Percentiles rank a stretch among this genome's conserved stretches.
These are phyloP conservation scores for Adineta ricciae DNA, from an alignment of 2,888 invertebrate species.

Conservation along the genomic window DNA sequence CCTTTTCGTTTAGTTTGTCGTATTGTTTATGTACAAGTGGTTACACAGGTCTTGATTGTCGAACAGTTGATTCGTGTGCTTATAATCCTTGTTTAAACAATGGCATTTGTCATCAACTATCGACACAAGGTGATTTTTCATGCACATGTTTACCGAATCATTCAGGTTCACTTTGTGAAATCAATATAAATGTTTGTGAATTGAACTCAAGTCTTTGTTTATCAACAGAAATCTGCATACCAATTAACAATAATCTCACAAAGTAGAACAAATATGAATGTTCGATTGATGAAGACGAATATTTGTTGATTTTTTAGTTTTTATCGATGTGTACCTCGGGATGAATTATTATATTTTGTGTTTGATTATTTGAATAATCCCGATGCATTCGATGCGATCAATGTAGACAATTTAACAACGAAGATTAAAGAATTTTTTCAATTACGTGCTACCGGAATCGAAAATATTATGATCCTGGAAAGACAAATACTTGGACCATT, in stretches of 20 bases:
- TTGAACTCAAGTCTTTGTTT: not conserved
- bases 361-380: not conserved
- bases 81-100: slow-evolving; percentile 23
- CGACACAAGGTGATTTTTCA: not conserved
- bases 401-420: not conserved
- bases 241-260: not conserved
- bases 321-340: not conserved
- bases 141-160: slow-evolving; percentile 25
- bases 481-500: not conserved
- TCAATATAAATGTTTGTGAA: slow-evolving; percentile 11
- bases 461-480: not conserved
- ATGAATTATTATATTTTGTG: not conserved
- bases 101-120: slow-evolving; percentile 24
- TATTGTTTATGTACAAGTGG: slow-evolving; percentile 26
- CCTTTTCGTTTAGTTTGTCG: not conserved
- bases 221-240: not conserved
- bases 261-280: not conserved
- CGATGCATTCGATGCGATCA: not conserved
- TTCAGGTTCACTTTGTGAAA: slow-evolving; percentile 20
- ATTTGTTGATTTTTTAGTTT: not conserved
- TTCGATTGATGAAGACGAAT: not conserved
- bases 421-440: not conserved
- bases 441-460: too few relatives aligned
- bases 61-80: slow-evolving; percentile 22
- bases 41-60: slow-evolving; percentile 26